Percentiles rank a stretch among this genome's conserved stretches.
Evolutionary conservation across 2,113 vertebrate genomes (phyloP).

Genomic region (Pao palembangensis): DNA sequence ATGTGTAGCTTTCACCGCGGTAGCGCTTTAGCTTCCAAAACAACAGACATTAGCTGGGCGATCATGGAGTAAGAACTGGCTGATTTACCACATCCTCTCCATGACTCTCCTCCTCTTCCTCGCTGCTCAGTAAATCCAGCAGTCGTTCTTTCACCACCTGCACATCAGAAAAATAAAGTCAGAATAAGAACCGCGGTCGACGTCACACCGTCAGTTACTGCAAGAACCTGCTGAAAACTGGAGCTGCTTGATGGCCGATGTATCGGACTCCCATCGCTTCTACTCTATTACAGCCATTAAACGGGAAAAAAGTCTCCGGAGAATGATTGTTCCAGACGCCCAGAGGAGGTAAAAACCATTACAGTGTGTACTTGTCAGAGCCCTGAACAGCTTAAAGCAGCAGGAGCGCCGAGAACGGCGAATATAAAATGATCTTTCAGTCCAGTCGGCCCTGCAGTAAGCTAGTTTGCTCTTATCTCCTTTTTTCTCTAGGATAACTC

Average conservation of each 20-base stretch:
- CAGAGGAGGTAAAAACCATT: conserved; percentile 11
- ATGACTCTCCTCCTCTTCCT: conserved; percentile 92
- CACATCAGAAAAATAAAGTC: conserved; percentile 8
- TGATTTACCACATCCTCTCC: conserved; percentile 90
- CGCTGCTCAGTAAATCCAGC: conserved; percentile 88
- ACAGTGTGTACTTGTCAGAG: conserved; percentile 29
- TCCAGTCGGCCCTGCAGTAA: conserved; percentile 7
- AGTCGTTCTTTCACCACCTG: conserved; percentile 95
- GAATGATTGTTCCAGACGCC: conserved; percentile 23
- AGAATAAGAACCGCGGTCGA: conserved; percentile 22
- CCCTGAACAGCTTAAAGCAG: conserved; percentile 23
- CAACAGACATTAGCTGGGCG: too few species aligned
- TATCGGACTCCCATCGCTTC: background rate
- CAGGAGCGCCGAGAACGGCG: conserved; percentile 5
- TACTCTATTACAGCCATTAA: conserved; percentile 25
- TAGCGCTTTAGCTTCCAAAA: too few species aligned
- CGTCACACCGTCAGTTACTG: conserved; percentile 6
- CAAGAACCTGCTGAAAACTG: background rate
- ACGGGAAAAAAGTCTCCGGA: conserved; percentile 14
- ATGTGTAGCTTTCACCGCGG: too few species aligned
- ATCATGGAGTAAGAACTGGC: background rate
- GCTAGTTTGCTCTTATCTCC: conserved; percentile 17
- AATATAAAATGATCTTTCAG: conserved; percentile 36
- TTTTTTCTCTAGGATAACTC: conserved; percentile 2
- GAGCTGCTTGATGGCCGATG: background rate